phyloP scores from a whole-genome alignment of 2,113 vertebrate species.

The Stictonetta naevosa region DNA sequence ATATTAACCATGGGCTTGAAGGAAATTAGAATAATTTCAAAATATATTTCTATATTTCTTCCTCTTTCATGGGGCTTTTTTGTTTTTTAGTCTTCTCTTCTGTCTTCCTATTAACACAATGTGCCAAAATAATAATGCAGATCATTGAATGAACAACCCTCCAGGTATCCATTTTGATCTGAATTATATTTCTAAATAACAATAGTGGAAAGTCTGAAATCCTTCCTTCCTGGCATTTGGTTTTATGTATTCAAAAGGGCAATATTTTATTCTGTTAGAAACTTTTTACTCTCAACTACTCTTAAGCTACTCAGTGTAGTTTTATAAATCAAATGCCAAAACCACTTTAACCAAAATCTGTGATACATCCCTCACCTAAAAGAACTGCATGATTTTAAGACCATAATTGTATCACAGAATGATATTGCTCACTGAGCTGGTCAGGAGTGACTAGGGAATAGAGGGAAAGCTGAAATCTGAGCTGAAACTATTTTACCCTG shows the following conservation, averaged over 20 bases:
- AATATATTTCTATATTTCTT: background rate
- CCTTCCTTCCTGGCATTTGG: background rate
- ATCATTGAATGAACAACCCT: background rate
- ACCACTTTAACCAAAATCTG: background rate
- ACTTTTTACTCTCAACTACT: background rate
- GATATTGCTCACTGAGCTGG: background rate
- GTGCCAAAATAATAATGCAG: background rate
- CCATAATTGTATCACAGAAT: background rate
- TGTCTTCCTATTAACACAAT: background rate
- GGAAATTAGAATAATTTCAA: background rate
- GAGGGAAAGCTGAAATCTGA: background rate
- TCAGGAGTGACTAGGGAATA: background rate
- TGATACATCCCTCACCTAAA: background rate
- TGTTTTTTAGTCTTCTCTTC: background rate
- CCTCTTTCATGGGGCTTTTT: background rate
- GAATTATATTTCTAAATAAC: background rate
- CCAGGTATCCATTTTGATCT: background rate
- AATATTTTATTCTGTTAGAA: background rate
- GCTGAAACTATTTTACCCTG: background rate
- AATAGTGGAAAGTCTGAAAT: background rate
- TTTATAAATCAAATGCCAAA: constrained; percentile 33
- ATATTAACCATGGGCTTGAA: background rate
- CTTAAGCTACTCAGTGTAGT: background rate
- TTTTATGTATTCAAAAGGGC: constrained; percentile 2
- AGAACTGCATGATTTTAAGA: background rate